Evolutionary conservation across 2,888 invertebrate genomes (phyloP).

Genomic region (Bimastos eiseni): DNA sequence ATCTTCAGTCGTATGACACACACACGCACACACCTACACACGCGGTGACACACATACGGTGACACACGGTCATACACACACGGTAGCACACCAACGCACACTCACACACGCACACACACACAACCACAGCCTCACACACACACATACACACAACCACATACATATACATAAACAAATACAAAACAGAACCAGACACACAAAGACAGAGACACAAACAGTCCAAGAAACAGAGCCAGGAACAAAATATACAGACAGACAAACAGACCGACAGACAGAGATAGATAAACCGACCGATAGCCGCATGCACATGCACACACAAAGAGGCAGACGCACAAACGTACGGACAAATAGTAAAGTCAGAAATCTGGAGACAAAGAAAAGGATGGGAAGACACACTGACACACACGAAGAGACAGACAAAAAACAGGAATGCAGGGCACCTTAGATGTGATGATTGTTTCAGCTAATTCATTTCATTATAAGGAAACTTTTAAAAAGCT

Average conservation of each 20-base stretch:
- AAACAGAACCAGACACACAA: neutral
- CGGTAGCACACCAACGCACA: neutral
- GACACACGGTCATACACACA: neutral
- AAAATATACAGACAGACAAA: neutral
- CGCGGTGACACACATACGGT: neutral
- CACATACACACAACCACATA: neutral
- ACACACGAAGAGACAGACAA: neutral
- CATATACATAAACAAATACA: no score
- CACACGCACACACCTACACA: neutral
- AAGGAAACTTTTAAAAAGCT: no score
- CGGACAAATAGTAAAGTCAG: no score
- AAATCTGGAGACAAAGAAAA: neutral
- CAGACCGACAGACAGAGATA: neutral
- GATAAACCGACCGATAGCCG: neutral
- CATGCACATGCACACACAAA: neutral
- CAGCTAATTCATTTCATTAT: neutral
- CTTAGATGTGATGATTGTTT: no score
- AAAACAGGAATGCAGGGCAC: neutral
- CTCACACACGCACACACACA: no score
- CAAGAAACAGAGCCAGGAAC: neutral
- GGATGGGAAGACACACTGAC: neutral
- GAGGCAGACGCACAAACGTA: neutral
- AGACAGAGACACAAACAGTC: neutral
- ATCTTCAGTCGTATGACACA: neutral
- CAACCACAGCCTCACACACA: neutral